Evolutionary conservation across 53 echinoderm and acorn worm species (phyloP), one percentile per base, ranked within the genome.

Genomic region (Arbacia lixula): DNA sequence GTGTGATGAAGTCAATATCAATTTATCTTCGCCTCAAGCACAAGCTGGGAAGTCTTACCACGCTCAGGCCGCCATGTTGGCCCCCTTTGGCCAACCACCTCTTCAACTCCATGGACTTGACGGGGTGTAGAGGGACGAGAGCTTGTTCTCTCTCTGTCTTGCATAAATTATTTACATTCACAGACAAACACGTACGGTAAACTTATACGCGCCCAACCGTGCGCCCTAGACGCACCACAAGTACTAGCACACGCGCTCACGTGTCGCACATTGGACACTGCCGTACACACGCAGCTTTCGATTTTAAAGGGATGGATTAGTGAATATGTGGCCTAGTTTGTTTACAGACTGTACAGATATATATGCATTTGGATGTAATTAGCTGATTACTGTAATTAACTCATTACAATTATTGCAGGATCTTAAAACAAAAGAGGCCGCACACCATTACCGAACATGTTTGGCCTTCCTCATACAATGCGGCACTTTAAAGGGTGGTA

Each of bases 1-100:
- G 53, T 74, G 74, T 74, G 53, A 74, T 52, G 52, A 19, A 74
- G 74, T 74, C 74, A 74, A 74, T 74, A 74, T 74, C 74, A 74
- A 74, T 74, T 74, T 74, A 74, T 74, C 51, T 53, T 74, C 52
- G 74, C 74, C 52, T 24, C 10, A 50, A 74, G 74, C 74, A 16
- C n/a, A n/a, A n/a, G n/a, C 49, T 52, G 74, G 74, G 74, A 74
- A 50, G 19, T 50, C 53, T 33, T 53, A n/a, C 74, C 74, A 53
- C 74, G 34, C 53, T 34, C 32, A 43, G 53, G 74, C 34, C 53
- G 74, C 74, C 53, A 53, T 33, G 49, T 74, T 74, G 33, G 33
- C 21, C 49, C 51, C 74, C 74, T 74, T 19, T 34, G 74, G 74
- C 20, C 74, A 74, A 51, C 52, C 49, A n/a, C 17, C 74, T 74